Percentiles rank a stretch among this genome's conserved stretches.
Conservation (phyloP, 2,888 invertebrate genomes). For the Trichacis sp. region DNA sequence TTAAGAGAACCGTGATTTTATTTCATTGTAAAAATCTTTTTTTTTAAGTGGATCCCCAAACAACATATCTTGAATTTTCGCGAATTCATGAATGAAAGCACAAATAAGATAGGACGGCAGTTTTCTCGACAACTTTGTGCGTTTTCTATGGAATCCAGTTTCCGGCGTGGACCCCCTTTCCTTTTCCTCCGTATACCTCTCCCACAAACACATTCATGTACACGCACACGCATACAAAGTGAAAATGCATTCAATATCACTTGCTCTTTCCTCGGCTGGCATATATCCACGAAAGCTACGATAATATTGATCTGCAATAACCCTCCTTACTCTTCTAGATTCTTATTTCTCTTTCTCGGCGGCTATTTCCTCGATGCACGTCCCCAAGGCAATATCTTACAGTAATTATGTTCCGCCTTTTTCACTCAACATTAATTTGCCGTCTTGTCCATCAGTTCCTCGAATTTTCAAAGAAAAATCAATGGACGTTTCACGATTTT, state of each 20-base stretch:
- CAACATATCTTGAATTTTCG: too few relatives aligned
- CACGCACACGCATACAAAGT: too few relatives aligned
- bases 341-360: constrained; percentile 19
- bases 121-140: constrained; percentile 42
- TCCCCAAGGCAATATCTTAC: constrained; percentile 44
- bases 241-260: constrained; percentile 45
- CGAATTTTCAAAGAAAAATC: background rate
- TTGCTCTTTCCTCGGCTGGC: constrained; percentile 37
- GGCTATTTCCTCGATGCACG: constrained; percentile 17
- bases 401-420: constrained; percentile 52
- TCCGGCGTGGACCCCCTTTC: constrained; percentile 37
- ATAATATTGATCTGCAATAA: constrained; percentile 51
- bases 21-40: too few relatives aligned
- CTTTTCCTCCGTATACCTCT: background rate
- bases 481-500: too few relatives aligned
- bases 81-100: too few relatives aligned
- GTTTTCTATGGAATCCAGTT: constrained; percentile 42
- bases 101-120: too few relatives aligned
- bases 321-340: constrained; percentile 37
- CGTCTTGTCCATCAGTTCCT: too few relatives aligned
- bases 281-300: constrained; percentile 49
- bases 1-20: too few relatives aligned
- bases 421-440: too few relatives aligned
- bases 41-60: too few relatives aligned
- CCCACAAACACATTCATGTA: background rate